Percentiles rank a stretch among this genome's conserved stretches.
These are phyloP conservation scores for Perizoma flavofasciatum DNA, from an alignment of 2,888 invertebrate genomes.

Conservation along the genomic window DNA sequence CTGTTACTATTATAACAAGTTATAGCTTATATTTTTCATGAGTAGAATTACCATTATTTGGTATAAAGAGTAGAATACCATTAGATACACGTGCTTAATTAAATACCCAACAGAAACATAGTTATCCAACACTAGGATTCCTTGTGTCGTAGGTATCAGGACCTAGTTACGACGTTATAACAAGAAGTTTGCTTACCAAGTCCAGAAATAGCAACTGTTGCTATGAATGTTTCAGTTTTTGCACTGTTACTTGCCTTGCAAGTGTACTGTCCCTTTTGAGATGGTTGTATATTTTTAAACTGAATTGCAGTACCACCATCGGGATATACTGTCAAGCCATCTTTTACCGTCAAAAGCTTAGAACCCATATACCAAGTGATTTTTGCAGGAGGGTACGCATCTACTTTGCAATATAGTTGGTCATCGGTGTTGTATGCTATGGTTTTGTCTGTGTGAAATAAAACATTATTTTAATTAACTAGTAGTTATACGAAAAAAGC, in stretches of 20 bases:
- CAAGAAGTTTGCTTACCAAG: conserved; percentile 16
- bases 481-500: no score
- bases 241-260: conserved; percentile 21
- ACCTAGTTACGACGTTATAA: no score
- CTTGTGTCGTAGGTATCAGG: no score
- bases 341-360: neutral
- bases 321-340: conserved; percentile 6
- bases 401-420: conserved; percentile 19
- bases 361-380: conserved; percentile 25
- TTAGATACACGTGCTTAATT: no score
- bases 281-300: conserved; percentile 6
- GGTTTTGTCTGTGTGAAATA: conserved; percentile 3
- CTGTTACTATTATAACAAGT: no score
- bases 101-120: no score
- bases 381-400: conserved; percentile 28
- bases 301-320: conserved; percentile 10
- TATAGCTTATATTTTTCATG: no score
- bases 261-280: conserved; percentile 20
- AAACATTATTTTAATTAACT: neutral
- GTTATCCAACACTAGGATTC: no score
- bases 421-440: conserved; percentile 19
- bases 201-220: conserved; percentile 9
- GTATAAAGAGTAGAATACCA: no score
- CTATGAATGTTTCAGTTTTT: neutral
- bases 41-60: no score